These are phyloP conservation scores for Chrysomela aeneicollis DNA, from an alignment of 2,888 invertebrate species.

Conservation along the genomic window DNA sequence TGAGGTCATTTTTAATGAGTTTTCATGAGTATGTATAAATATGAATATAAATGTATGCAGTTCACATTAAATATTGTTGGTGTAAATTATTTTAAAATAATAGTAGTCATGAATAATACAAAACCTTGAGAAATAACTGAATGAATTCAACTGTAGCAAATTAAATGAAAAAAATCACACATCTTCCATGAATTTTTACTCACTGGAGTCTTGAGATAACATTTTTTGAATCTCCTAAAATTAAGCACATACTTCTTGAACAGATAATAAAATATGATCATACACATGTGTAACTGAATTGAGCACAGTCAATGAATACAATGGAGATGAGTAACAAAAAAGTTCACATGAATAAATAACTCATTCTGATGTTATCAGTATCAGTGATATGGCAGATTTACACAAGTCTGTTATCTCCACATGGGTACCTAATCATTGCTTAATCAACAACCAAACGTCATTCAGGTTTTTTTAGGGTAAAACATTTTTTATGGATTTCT, in stretches of 20 bases:
- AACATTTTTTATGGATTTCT: no score
- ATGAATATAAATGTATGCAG: no score
- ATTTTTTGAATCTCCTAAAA: constrained; percentile 52
- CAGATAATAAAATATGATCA: constrained; percentile 56
- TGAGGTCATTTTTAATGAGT: no score
- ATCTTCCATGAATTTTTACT: no score
- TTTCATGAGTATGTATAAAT: no score
- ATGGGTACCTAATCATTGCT: not conserved
- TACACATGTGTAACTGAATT: constrained; percentile 48
- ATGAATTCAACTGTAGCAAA: no score
- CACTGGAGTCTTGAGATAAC: constrained; percentile 50
- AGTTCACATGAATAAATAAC: not conserved
- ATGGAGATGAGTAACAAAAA: not conserved
- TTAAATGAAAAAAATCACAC: not conserved
- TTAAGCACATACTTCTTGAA: constrained; percentile 56
- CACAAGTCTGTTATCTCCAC: not conserved
- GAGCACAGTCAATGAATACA: not conserved
- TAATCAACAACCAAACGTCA: no score
- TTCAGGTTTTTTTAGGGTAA: no score
- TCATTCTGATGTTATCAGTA: not conserved
- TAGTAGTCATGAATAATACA: no score
- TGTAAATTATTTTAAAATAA: no score
- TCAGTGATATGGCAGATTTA: not conserved
- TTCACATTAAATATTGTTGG: no score
- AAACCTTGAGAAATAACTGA: no score